Evolutionary conservation across 1,140 invertebrate species (phyloP).

Genomic region (Dolichoris vasculosae): DNA sequence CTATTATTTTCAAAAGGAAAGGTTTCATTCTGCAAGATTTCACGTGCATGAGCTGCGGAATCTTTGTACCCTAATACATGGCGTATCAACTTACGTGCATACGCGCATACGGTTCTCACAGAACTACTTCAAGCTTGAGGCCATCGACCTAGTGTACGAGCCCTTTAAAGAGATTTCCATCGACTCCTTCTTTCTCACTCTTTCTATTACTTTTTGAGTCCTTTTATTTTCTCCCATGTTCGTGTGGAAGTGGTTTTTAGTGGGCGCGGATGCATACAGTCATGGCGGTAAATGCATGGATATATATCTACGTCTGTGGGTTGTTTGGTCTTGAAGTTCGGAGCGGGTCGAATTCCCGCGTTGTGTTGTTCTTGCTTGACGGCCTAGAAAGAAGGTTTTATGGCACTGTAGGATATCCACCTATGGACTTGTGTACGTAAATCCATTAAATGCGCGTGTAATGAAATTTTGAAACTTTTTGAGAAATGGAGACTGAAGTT

Average conservation of each 20-base stretch:
- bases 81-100: slow-evolving; percentile 25
- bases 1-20: background rate
- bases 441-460: slow-evolving; percentile 32
- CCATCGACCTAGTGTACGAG: slow-evolving; percentile 62
- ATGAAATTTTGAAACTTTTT: slow-evolving; percentile 42
- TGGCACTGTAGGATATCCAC: background rate
- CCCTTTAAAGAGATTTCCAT: slow-evolving; percentile 64
- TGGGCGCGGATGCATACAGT: slow-evolving; percentile 48
- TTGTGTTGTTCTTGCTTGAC: background rate
- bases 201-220: background rate
- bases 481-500: slow-evolving; percentile 48
- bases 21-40: background rate
- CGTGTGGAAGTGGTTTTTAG: slow-evolving; percentile 58
- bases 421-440: slow-evolving; percentile 26
- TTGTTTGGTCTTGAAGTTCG: background rate
- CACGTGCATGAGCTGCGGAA: background rate
- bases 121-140: slow-evolving; percentile 56
- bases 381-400: background rate
- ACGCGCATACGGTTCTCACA: slow-evolving; percentile 66
- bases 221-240: slow-evolving; percentile 7
- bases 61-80: background rate
- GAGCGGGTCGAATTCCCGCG: background rate
- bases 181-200: no score
- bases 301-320: background rate
- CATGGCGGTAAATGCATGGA: background rate